Conservation (phyloP, 1,140 invertebrate species). For the Drosophila teissieri region DNA sequence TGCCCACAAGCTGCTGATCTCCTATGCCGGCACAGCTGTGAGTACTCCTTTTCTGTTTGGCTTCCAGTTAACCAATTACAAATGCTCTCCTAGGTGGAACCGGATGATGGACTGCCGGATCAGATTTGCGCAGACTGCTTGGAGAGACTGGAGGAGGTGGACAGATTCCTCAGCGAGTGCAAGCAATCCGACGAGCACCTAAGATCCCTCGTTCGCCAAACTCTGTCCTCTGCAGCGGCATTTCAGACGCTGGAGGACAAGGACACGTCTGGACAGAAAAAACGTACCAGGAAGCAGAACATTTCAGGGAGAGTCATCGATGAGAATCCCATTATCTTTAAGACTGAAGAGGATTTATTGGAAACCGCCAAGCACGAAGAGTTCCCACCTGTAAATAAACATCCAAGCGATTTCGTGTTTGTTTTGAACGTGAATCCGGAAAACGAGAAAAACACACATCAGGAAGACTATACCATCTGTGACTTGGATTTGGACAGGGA, state of each 20-base stretch:
- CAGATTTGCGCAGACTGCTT: conserved; percentile 65
- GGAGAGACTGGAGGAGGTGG: conserved; percentile 33
- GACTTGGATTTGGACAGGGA: neutral
- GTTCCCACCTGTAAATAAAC: neutral
- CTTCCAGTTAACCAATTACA: neutral
- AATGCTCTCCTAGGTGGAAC: conserved; percentile 34
- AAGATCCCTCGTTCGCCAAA: conserved; percentile 47
- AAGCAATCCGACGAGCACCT: conserved; percentile 54
- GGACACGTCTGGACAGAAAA: neutral
- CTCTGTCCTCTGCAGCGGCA: conserved; percentile 49
- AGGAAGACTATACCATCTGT: conserved; percentile 5
- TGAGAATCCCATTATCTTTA: neutral
- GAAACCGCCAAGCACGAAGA: too few relatives aligned
- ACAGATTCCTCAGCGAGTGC: conserved; percentile 55
- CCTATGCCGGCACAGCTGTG: conserved; percentile 45
- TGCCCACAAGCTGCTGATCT: conserved; percentile 32
- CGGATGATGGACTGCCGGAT: conserved; percentile 64
- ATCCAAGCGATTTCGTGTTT: neutral
- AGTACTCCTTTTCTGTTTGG: neutral
- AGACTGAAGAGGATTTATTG: neutral
- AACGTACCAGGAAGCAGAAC: conserved; percentile 36
- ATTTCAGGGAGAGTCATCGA: neutral
- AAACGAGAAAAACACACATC: neutral
- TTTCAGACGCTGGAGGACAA: conserved; percentile 10
- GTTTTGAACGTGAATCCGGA: neutral